A percentile compares a stretch with the other conserved stretches of the same genome.
Evolutionary conservation across 2,888 invertebrate species (phyloP).

Genomic region (Pachydiplax longipennis): DNA sequence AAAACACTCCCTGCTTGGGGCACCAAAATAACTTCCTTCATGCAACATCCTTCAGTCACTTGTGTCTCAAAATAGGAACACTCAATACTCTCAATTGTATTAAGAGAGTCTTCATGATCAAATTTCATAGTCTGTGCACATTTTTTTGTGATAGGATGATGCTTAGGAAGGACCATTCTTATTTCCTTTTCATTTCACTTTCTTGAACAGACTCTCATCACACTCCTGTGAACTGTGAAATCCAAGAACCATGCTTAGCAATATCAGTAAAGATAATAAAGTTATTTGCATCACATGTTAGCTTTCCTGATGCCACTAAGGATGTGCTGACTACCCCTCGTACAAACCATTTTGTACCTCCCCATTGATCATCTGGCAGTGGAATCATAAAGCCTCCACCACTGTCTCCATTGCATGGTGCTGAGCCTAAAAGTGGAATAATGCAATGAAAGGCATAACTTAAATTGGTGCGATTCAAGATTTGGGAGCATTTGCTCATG

Average conservation of each 20-base stretch:
- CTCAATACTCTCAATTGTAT: no score
- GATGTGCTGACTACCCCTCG: constrained; percentile 54
- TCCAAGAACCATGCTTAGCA: constrained; percentile 52
- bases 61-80: no score
- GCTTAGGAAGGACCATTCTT: neutral
- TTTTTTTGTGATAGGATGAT: neutral
- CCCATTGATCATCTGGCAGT: constrained; percentile 36
- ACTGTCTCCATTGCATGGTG: constrained; percentile 56
- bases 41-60: no score
- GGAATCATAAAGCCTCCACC: constrained; percentile 53
- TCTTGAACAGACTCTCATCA: neutral
- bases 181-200: neutral
- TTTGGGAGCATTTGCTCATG: no score
- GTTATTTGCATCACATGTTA: constrained; percentile 48
- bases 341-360: constrained; percentile 51
- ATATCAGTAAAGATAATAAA: constrained; percentile 50
- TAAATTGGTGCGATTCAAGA: no score
- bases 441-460: no score
- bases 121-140: no score
- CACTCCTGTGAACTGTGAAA: neutral
- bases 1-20: no score
- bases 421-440: constrained; percentile 50
- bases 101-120: no score
- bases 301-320: constrained; percentile 49
- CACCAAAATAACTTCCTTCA: no score